Base-by-base conservation (phyloP, 1,140 invertebrate genomes). In the Sitodiplosis mosellana region DNA sequence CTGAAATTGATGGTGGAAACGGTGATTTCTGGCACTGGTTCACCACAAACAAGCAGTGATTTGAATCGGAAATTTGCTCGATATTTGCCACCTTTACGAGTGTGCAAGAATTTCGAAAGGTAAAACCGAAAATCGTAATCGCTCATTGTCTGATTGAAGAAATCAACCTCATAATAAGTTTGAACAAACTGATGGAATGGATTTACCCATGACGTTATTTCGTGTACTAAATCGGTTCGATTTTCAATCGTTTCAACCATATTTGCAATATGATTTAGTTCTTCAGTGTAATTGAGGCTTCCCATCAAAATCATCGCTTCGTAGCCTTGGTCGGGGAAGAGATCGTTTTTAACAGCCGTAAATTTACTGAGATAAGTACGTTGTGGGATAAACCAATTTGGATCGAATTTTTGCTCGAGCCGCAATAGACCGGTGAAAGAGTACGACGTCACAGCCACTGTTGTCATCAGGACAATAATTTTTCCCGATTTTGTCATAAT, bases 361-460 rank as follows among this genome's bases (percentile, higher is more conserved):
- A 71, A 87, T 36, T 78, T 58, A 49, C 67, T 73, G n/a, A 80
- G 70, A 57, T 86, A 80, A 2, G 78, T 75, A 42, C 71, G 71
- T 51, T 75, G 69, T 1, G 81, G 80, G 47, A 86, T 70, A 59
- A 87, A 86, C 80, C 82, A 85, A 7, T 69, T 68, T 0, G 80
- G 77, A 65, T 87, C 79, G 64, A 87, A 87, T 63, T 77, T 77
- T 59, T 85, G 81, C 58, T 80, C 72, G 38, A 87, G 61, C 44
- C 69, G 59, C 21, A 75, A 60, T 37, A 73, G 64, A 20, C 79
- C 74, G 56, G 73, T 63, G 38, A 76, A 64, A 55, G 76, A 78
- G 50, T 78, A 69, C 21, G 70, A 69, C 14, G 75, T 65, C 46
- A 77, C 59, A 18, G 59, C 54, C 22, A 76, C 17, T 14, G 78